Percentiles rank a stretch among this genome's conserved stretches.
These are phyloP conservation scores for Calyptomena viridis DNA, from an alignment of 2,113 vertebrate species.

Conservation along the genomic window DNA sequence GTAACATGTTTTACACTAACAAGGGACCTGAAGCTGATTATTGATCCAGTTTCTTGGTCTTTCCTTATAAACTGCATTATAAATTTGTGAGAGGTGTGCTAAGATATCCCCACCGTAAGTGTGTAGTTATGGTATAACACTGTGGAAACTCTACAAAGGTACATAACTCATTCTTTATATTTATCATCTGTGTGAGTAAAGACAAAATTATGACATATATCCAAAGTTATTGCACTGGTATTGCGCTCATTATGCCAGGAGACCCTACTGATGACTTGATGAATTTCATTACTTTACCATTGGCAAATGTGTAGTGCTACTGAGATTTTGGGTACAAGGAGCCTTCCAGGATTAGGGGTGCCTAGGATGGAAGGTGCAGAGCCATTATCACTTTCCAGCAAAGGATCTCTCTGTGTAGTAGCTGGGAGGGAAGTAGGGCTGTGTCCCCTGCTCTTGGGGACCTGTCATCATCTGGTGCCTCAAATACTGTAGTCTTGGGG, in stretches of 20 bases:
- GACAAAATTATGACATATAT: background rate
- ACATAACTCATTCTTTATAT: background rate
- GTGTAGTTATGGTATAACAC: rapidly evolving
- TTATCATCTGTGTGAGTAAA: background rate
- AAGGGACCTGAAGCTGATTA: background rate
- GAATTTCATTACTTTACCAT: background rate
- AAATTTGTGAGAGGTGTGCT: background rate
- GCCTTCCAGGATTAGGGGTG: background rate
- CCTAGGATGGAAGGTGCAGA: background rate
- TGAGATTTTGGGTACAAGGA: background rate
- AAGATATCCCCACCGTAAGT: background rate
- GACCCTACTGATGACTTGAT: background rate
- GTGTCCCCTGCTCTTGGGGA: background rate
- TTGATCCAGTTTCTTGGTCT: background rate
- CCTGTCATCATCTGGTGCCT: background rate
- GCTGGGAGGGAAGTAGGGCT: background rate
- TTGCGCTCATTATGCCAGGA: background rate
- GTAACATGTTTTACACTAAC: background rate
- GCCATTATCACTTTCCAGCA: background rate
- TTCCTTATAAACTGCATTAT: background rate
- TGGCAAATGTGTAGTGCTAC: background rate
- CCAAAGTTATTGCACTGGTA: background rate
- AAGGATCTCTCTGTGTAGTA: background rate
- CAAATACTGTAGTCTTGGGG: background rate
- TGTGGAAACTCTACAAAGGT: background rate